phyloP scores from a whole-genome alignment of 2,888 invertebrate genomes.

The Lycocerus yunnanus region DNA sequence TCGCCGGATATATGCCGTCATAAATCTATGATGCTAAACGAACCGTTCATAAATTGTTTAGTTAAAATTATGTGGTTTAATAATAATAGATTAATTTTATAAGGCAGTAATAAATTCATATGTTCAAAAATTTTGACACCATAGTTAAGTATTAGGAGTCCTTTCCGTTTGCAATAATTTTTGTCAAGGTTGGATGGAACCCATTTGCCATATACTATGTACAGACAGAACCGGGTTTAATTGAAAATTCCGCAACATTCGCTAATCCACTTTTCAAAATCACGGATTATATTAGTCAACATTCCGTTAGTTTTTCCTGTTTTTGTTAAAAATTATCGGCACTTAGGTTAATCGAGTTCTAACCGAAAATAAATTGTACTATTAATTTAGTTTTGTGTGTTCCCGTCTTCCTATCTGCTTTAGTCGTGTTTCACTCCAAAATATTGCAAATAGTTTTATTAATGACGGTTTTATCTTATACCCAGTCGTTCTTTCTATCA shows the following conservation, averaged over 20 bases:
- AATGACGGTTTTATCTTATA: neutral
- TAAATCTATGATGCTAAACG: slow-evolving; percentile 16
- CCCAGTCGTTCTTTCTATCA: neutral
- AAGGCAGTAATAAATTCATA: neutral
- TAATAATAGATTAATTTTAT: slow-evolving; percentile 9
- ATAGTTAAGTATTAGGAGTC: neutral
- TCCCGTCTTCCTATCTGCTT: neutral
- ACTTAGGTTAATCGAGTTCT: neutral
- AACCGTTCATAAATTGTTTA: slow-evolving; percentile 16
- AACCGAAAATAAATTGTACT: neutral
- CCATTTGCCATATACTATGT: neutral
- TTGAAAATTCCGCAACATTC: neutral
- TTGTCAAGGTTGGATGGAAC: neutral
- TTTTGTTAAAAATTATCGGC: neutral
- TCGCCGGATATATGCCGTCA: slow-evolving; percentile 15
- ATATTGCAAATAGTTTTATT: neutral
- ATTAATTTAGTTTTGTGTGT: neutral
- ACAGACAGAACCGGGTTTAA: neutral
- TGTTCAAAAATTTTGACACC: neutral
- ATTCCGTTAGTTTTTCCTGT: neutral
- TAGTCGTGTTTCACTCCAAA: neutral
- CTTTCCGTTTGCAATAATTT: neutral
- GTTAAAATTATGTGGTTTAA: slow-evolving; percentile 8
- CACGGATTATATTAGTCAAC: no score
- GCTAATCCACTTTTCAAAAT: neutral